Conservation (phyloP, 2,888 invertebrate species). For the Ennomos fuscantarius region DNA sequence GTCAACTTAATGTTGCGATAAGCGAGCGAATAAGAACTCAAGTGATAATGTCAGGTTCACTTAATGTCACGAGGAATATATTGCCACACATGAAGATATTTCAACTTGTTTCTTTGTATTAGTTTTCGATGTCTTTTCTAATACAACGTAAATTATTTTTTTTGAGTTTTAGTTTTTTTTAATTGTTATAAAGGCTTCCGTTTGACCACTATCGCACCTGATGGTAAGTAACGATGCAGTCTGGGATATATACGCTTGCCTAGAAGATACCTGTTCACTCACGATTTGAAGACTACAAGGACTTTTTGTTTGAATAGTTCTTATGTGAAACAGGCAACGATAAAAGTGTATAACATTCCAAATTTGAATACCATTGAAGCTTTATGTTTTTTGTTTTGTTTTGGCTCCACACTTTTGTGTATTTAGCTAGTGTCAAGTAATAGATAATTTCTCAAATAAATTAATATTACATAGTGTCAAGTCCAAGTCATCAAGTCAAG, state of each 20-base stretch:
- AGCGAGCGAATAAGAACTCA: constrained; percentile 34
- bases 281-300: too few species aligned
- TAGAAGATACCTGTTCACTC: too few species aligned
- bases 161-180: constrained; percentile 15
- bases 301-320: constrained; percentile 6
- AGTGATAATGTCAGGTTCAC: constrained; percentile 38
- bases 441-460: too few species aligned
- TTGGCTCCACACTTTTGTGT: too few species aligned
- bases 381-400: too few species aligned
- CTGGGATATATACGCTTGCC: too few species aligned
- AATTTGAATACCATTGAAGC: constrained; percentile 22
- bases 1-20: constrained; percentile 55
- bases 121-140: not conserved
- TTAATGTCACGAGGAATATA: constrained; percentile 28
- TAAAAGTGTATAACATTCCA: constrained; percentile 16
- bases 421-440: too few species aligned
- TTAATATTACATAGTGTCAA: too few species aligned
- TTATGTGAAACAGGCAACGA: constrained; percentile 23
- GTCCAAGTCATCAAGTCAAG: too few species aligned
- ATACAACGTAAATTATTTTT: constrained; percentile 3
- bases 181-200: too few species aligned
- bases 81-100: constrained; percentile 23
- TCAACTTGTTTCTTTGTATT: constrained; percentile 7
- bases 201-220: too few species aligned
- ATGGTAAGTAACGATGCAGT: too few species aligned